These are phyloP conservation scores for Parnassius orleans DNA, from an alignment of 2,888 invertebrate genomes.

Conservation along the genomic window DNA sequence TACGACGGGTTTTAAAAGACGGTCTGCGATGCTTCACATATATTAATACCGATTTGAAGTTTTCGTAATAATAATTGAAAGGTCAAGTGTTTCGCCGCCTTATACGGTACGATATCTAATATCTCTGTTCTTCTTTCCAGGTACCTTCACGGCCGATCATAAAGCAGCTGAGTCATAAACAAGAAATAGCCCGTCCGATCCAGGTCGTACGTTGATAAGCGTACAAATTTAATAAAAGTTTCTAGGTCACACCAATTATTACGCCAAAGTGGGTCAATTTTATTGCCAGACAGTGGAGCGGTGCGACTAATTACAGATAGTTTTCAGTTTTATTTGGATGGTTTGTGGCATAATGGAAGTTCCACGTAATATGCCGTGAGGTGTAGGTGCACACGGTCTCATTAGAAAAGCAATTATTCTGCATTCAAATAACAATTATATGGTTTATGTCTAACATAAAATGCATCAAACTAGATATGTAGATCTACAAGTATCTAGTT, in stretches of 20 bases:
- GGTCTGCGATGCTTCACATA: too few relatives aligned
- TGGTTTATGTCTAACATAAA: too few relatives aligned
- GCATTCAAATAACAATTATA: too few relatives aligned
- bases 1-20: too few relatives aligned
- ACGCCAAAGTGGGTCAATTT: conserved; percentile 44
- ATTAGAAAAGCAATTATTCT: too few relatives aligned
- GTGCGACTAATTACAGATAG: conserved; percentile 31
- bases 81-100: neutral
- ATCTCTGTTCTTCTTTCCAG: conserved; percentile 13
- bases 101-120: neutral
- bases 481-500: too few relatives aligned
- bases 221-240: conserved; percentile 36
- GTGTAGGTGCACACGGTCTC: neutral
- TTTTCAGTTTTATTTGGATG: conserved; percentile 34
- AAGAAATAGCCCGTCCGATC: conserved; percentile 11
- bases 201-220: conserved; percentile 26
- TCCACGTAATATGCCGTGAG: neutral
- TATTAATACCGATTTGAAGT: too few relatives aligned
- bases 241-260: conserved; percentile 43
- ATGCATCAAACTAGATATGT: too few relatives aligned
- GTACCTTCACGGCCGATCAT: conserved; percentile 1
- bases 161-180: conserved; percentile 17
- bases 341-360: conserved; percentile 18
- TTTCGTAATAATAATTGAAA: neutral
- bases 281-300: conserved; percentile 39